phyloP scores from a whole-genome alignment of 2,113 vertebrate genomes.

The Pygoscelis adeliae region DNA sequence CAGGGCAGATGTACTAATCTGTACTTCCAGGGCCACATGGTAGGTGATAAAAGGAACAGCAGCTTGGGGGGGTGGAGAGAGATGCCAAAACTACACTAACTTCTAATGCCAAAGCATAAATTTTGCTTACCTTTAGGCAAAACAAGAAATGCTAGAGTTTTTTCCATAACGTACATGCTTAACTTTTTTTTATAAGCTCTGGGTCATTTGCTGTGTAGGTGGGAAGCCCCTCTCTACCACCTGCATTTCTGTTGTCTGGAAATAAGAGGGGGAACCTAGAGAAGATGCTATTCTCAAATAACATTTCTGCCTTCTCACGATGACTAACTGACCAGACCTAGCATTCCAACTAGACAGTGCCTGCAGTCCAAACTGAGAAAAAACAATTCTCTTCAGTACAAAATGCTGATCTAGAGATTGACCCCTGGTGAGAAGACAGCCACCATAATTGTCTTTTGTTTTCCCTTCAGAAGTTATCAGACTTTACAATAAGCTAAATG shows the following conservation, averaged over 20 bases:
- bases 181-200: background rate
- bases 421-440: background rate
- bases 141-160: background rate
- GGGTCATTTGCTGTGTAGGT: background rate
- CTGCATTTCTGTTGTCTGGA: background rate
- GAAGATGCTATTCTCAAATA: background rate
- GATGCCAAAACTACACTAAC: background rate
- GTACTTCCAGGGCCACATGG: background rate
- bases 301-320: background rate
- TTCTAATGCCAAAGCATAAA: background rate
- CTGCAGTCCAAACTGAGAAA: background rate
- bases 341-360: background rate
- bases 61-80: background rate
- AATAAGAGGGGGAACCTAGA: background rate
- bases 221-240: background rate
- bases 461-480: background rate
- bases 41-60: background rate
- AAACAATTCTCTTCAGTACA: background rate
- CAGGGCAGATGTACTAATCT: background rate
- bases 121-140: background rate
- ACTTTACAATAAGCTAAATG: background rate
- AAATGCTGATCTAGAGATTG: background rate
- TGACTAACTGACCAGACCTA: background rate
- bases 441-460: background rate
- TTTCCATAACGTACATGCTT: background rate